phyloP scores from a whole-genome alignment of 2,888 invertebrate genomes.

The Carterocephalus palaemon region DNA sequence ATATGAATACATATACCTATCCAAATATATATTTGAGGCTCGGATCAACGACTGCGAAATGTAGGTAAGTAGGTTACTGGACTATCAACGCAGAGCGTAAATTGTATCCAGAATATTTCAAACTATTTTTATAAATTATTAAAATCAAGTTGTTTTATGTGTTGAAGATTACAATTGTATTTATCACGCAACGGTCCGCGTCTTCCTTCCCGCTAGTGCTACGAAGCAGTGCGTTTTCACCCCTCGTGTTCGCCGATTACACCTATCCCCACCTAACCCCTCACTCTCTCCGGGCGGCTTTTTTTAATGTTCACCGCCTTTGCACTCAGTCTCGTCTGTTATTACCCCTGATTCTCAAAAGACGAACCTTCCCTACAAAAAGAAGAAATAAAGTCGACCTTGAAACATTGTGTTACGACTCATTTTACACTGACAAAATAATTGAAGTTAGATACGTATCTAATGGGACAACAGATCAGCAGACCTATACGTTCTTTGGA shows the following conservation, averaged over 20 bases:
- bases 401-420: constrained; percentile 33
- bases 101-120: too few species aligned
- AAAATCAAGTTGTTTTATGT: too few species aligned
- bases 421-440: constrained; percentile 32
- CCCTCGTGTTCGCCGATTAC: constrained; percentile 43
- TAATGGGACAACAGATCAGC: constrained; percentile 56
- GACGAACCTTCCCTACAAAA: constrained; percentile 45
- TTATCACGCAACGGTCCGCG: constrained; percentile 32
- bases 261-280: constrained; percentile 41
- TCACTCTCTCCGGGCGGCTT: constrained; percentile 45
- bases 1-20: too few species aligned
- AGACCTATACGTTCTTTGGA: constrained; percentile 61
- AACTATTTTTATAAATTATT: too few species aligned
- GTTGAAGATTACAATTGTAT: too few species aligned
- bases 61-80: constrained; percentile 3
- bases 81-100: too few species aligned
- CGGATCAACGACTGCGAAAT: not conserved
- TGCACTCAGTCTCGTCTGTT: constrained; percentile 48
- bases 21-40: too few species aligned
- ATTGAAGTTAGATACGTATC: constrained; percentile 59
- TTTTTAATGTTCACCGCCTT: constrained; percentile 64
- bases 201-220: constrained; percentile 38
- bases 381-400: constrained; percentile 34
- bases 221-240: constrained; percentile 53
- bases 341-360: constrained; percentile 53